Evolutionary conservation across 2,888 invertebrate species (phyloP).

Genomic region (Drosophila bunnanda): DNA sequence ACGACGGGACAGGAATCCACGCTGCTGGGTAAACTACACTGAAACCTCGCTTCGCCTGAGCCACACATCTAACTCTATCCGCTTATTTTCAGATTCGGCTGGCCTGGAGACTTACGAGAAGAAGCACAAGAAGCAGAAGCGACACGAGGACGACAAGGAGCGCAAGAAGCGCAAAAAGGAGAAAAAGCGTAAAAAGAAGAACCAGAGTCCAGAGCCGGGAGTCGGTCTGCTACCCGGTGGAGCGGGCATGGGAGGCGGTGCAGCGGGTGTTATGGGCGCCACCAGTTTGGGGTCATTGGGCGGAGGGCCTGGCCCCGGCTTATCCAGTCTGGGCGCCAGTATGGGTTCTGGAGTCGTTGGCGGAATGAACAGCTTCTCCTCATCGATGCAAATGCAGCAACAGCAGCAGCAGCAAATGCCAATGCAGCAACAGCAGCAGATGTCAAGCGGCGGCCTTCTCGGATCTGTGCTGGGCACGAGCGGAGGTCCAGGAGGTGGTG

Average conservation of each 20-base stretch:
- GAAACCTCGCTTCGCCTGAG: neutral
- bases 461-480: constrained; percentile 66
- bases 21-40: constrained; percentile 86
- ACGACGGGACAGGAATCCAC: constrained; percentile 90
- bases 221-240: constrained; percentile 57
- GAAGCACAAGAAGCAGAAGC: constrained; percentile 97
- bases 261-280: constrained; percentile 61
- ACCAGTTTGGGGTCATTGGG: constrained; percentile 46
- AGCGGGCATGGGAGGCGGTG: constrained; percentile 42
- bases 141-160: constrained; percentile 97
- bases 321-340: constrained; percentile 58
- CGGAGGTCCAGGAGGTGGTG: constrained; percentile 52
- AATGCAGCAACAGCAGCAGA: constrained; percentile 65
- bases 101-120: constrained; percentile 95
- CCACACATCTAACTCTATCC: neutral
- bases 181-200: constrained; percentile 97
- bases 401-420: constrained; percentile 69
- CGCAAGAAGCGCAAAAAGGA: constrained; percentile 97
- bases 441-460: constrained; percentile 68
- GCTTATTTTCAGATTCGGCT: constrained; percentile 86
- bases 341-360: constrained; percentile 56
- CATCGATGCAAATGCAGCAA: constrained; percentile 75
- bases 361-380: constrained; percentile 70
- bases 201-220: constrained; percentile 93
- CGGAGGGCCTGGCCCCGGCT: constrained; percentile 42